Percentiles rank a stretch among this genome's conserved stretches.
Evolutionary conservation across 2,113 vertebrate species (phyloP).

Genomic region (Noturus placidus): DNA sequence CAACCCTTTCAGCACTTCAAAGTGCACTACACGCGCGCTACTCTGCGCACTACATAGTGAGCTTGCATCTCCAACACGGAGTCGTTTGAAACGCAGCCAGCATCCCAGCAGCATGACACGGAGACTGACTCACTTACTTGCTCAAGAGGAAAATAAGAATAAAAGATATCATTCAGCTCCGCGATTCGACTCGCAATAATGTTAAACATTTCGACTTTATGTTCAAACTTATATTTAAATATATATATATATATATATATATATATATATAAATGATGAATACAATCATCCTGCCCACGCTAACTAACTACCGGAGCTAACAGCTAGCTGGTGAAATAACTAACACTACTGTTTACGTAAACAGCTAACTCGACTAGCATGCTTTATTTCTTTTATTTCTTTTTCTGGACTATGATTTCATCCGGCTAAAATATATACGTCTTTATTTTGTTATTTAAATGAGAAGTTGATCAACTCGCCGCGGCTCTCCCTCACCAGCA

Average conservation of each 20-base stretch:
- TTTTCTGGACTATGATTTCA: background rate
- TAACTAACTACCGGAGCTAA: background rate
- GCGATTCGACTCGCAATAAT: no score
- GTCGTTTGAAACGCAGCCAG: background rate
- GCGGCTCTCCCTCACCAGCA: conserved; percentile 35
- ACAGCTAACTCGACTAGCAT: background rate
- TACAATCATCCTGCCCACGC: background rate
- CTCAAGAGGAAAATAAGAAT: background rate
- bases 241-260: background rate
- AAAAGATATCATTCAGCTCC: background rate
- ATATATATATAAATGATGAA: background rate
- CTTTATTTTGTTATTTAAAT: no score
- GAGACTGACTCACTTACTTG: background rate
- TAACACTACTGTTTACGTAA: background rate
- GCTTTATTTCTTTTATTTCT: background rate
- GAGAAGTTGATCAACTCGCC: background rate
- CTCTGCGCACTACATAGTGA: background rate
- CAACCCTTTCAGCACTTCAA: background rate
- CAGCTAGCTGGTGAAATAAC: background rate
- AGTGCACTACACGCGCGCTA: background rate
- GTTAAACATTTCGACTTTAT: background rate
- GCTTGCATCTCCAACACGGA: background rate
- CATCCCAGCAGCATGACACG: background rate
- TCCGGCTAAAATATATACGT: background rate
- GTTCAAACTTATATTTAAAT: background rate